These are phyloP conservation scores for Ceraclea dissimilis DNA, from an alignment of 2,888 invertebrate genomes.

Conservation along the genomic window DNA sequence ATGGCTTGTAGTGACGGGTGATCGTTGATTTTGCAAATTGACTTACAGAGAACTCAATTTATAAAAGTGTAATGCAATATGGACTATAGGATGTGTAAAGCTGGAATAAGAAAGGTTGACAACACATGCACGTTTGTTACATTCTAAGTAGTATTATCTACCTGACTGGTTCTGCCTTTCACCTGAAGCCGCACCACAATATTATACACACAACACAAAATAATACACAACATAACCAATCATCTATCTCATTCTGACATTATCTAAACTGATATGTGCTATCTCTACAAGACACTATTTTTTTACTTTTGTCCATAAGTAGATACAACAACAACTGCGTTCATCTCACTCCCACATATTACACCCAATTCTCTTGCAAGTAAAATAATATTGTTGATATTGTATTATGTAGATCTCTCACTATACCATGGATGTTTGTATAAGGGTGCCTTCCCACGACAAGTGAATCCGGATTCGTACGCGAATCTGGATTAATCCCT, in stretches of 20 bases:
- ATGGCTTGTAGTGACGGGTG: no score
- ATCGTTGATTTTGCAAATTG: no score
- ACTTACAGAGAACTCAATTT: no score
- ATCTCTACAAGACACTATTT: background rate
- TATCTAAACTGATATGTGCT: background rate
- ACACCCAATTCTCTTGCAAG: no score
- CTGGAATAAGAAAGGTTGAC: background rate
- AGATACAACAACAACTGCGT: background rate
- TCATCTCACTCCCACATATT: background rate
- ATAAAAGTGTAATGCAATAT: background rate
- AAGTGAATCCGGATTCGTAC: no score
- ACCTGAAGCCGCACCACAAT: background rate
- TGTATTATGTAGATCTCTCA: no score
- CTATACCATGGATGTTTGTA: no score
- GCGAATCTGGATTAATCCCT: no score
- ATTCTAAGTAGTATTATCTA: slow-evolving; percentile 1
- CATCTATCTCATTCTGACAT: background rate
- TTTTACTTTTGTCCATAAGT: background rate
- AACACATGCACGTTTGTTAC: background rate
- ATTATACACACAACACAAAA: background rate
- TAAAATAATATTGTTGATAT: no score
- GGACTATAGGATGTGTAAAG: background rate
- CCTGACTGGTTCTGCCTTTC: slow-evolving; percentile 1
- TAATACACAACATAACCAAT: background rate
- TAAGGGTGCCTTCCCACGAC: no score